These are phyloP conservation scores for Hofmannophila pseudospretella DNA, from an alignment of 2,888 invertebrate species.

Conservation along the genomic window DNA sequence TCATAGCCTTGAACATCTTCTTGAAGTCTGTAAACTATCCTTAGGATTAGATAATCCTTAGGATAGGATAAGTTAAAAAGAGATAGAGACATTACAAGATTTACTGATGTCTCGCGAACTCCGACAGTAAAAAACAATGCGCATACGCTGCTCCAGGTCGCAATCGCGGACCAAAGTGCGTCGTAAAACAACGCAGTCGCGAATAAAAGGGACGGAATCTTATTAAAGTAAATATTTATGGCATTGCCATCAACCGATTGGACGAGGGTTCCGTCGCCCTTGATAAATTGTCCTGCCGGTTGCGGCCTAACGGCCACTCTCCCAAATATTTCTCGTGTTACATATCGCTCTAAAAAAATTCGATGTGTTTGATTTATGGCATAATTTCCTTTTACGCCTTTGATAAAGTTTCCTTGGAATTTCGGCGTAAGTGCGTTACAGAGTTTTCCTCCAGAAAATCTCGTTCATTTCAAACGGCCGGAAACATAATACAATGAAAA, in stretches of 20 bases:
- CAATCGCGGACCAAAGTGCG: slow-evolving; percentile 61
- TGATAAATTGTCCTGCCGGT: slow-evolving; percentile 71
- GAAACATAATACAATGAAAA: slow-evolving; percentile 21
- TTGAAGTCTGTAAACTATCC: too few relatives aligned
- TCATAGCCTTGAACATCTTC: too few relatives aligned
- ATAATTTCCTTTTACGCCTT: slow-evolving; percentile 58
- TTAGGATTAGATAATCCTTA: too few relatives aligned
- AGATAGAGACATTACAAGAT: slow-evolving; percentile 11
- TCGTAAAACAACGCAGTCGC: slow-evolving; percentile 66
- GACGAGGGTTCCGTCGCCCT: slow-evolving; percentile 67
- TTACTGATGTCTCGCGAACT: slow-evolving; percentile 43
- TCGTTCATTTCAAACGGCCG: slow-evolving; percentile 12
- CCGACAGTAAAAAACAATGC: slow-evolving; percentile 54
- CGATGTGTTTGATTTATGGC: slow-evolving; percentile 61
- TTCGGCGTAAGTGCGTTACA: slow-evolving; percentile 26
- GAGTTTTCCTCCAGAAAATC: slow-evolving; percentile 26
- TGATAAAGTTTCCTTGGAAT: slow-evolving; percentile 42
- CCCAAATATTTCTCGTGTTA: slow-evolving; percentile 61
- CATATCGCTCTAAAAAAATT: slow-evolving; percentile 58
- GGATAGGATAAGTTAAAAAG: too few relatives aligned
- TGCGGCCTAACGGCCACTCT: slow-evolving; percentile 59
- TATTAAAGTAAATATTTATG: slow-evolving; percentile 78
- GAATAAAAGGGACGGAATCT: slow-evolving; percentile 73
- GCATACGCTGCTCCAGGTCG: slow-evolving; percentile 52
- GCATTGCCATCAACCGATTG: slow-evolving; percentile 74